Evolutionary conservation across 2,888 invertebrate genomes (phyloP).

Genomic region (Agrilus mali): DNA sequence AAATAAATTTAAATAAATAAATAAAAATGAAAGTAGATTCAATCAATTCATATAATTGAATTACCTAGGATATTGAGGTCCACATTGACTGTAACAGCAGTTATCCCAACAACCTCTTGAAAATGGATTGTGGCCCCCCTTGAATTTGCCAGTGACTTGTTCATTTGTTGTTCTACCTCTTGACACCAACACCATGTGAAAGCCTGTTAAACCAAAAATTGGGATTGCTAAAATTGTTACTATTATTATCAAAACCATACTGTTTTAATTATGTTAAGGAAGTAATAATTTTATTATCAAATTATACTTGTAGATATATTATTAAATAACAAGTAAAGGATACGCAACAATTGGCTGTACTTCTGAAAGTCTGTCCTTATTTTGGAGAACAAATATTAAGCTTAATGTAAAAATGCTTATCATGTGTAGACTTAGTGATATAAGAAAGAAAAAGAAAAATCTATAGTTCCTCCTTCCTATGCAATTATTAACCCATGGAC

Average conservation of each 20-base stretch:
- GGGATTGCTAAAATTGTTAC: conserved; percentile 89
- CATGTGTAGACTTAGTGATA: conserved; percentile 95
- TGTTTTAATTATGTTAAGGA: conserved; percentile 33
- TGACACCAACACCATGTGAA: conserved; percentile 94
- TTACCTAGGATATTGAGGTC: conserved; percentile 95
- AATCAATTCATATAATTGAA: conserved; percentile 6
- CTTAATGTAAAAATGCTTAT: conserved; percentile 91
- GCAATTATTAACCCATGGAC: conserved; percentile 96
- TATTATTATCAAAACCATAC: conserved; percentile 83
- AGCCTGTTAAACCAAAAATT: conserved; percentile 93
- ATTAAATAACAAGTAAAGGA: conserved; percentile 45
- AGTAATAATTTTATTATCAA: conserved; percentile 3
- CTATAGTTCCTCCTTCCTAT: conserved; percentile 95
- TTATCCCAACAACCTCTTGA: conserved; percentile 91
- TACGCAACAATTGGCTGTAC: conserved; percentile 76
- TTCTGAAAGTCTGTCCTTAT: conserved; percentile 67
- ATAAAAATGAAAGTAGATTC: too few species aligned
- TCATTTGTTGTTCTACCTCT: conserved; percentile 98
- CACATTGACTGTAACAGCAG: conserved; percentile 90
- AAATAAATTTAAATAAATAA: too few species aligned
- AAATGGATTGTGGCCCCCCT: conserved; percentile 97
- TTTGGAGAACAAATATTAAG: conserved; percentile 80
- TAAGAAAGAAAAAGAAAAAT: conserved; percentile 97
- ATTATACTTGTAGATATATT: neutral
- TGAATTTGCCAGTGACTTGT: conserved; percentile 99